These are phyloP conservation scores for Tadarida brasiliensis DNA, from an alignment of 2,797 vertebrate genomes.

Conservation along the genomic window DNA sequence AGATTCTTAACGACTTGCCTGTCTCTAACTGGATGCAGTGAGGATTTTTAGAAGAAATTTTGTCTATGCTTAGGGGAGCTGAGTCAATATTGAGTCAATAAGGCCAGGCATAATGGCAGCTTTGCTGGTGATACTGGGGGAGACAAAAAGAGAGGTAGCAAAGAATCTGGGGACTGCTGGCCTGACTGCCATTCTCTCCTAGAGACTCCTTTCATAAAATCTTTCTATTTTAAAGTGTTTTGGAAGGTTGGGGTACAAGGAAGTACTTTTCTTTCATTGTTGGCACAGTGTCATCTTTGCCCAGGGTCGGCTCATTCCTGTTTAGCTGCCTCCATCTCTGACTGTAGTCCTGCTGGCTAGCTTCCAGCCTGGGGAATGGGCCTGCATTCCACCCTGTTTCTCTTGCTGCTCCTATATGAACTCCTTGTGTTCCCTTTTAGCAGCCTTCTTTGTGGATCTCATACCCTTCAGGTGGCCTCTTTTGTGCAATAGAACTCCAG, in stretches of 20 bases:
- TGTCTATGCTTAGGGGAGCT: neutral
- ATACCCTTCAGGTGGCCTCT: neutral
- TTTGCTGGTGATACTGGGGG: neutral
- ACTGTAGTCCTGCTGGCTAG: neutral
- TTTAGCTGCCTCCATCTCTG: neutral
- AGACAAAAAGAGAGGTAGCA: neutral
- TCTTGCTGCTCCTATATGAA: constrained; percentile 27
- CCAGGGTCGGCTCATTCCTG: neutral
- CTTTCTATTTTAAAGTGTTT: constrained; percentile 58
- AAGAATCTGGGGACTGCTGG: neutral
- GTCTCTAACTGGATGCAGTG: neutral
- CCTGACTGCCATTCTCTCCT: neutral
- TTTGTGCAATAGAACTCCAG: neutral
- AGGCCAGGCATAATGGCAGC: neutral
- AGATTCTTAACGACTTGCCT: constrained; percentile 19
- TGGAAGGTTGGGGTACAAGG: neutral
- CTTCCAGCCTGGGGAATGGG: neutral
- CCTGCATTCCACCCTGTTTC: neutral
- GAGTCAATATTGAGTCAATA: neutral
- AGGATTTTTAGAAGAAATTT: constrained; percentile 38
- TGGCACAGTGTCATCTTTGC: constrained; percentile 19
- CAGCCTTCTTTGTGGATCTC: neutral
- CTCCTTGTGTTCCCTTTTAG: neutral
- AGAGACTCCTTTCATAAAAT: neutral
- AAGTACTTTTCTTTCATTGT: constrained; percentile 6